Evolutionary conservation across 2,113 vertebrate genomes (phyloP).

Genomic region (Hiodon tergisus): DNA sequence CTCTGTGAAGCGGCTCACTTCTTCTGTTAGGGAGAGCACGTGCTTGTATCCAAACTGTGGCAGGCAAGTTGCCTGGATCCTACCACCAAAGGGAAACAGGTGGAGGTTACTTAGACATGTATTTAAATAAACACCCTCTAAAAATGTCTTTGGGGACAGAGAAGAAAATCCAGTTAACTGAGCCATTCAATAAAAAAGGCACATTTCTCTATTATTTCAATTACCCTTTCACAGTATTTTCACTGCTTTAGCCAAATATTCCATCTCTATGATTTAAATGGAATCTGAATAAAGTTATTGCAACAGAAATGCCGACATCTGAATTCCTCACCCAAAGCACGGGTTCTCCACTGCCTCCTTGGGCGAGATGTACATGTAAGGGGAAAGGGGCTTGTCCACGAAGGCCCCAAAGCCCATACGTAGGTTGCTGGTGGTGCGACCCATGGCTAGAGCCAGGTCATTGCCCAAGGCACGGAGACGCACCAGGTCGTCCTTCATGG

Average conservation of each 20-base stretch:
- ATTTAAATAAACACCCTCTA: background rate
- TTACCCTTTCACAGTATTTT: no score
- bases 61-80: constrained; percentile 70
- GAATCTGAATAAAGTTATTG: no score
- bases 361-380: constrained; percentile 92
- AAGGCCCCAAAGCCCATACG: constrained; percentile 94
- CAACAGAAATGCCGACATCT: no score
- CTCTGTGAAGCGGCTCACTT: constrained; percentile 87
- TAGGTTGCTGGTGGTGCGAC: constrained; percentile 87
- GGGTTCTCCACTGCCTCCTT: constrained; percentile 79
- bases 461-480: constrained; percentile 81
- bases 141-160: no score
- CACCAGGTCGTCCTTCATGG: constrained; percentile 88
- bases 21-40: constrained; percentile 81
- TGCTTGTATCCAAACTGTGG: constrained; percentile 96
- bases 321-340: constrained; percentile 77
- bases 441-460: constrained; percentile 79
- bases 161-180: no score
- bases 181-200: no score
- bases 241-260: no score
- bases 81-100: constrained; percentile 39
- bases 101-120: background rate
- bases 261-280: no score
- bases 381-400: constrained; percentile 92
- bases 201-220: no score